These are phyloP conservation scores for Tauraco hartlaubi DNA, from an alignment of 2,797 vertebrate species.

Conservation along the genomic window DNA sequence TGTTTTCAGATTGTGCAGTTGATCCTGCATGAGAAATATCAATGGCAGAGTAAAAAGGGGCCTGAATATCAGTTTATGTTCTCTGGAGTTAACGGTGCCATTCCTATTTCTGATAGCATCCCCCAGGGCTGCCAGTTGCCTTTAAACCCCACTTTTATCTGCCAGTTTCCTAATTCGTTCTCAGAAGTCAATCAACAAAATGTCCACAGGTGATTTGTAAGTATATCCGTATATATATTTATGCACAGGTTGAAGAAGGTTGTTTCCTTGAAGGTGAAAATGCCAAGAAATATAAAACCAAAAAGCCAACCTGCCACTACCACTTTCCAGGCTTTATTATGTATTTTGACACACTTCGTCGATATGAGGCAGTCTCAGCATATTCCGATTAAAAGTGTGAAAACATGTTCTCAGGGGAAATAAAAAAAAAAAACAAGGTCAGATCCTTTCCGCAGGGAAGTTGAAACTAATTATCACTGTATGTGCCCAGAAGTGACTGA, in stretches of 20 bases:
- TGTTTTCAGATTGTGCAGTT: not conserved
- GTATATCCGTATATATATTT: not conserved
- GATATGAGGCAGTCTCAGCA: not conserved
- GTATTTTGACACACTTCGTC: not conserved
- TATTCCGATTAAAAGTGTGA: conserved; percentile 21
- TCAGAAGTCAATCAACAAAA: not conserved
- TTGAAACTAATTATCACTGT: conserved; percentile 3
- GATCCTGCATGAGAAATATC: not conserved
- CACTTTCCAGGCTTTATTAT: not conserved
- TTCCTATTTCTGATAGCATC: not conserved
- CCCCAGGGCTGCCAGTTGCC: not conserved
- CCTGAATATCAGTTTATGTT: not conserved
- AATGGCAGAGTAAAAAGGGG: not conserved
- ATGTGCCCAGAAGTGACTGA: not conserved
- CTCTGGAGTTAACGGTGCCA: not conserved
- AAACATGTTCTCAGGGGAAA: not conserved
- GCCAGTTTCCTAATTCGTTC: not conserved
- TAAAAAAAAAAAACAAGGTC: not conserved
- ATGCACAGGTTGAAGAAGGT: not conserved
- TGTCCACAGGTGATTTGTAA: not conserved
- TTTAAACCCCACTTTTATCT: not conserved
- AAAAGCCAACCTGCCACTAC: not conserved
- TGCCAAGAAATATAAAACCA: not conserved
- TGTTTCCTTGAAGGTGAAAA: not conserved
- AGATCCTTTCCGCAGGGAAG: not conserved